A percentile compares a stretch with the other conserved stretches of the same genome.
These are phyloP conservation scores for Brachyalestes nurse DNA, from an alignment of 2,797 vertebrate species.

Conservation along the genomic window DNA sequence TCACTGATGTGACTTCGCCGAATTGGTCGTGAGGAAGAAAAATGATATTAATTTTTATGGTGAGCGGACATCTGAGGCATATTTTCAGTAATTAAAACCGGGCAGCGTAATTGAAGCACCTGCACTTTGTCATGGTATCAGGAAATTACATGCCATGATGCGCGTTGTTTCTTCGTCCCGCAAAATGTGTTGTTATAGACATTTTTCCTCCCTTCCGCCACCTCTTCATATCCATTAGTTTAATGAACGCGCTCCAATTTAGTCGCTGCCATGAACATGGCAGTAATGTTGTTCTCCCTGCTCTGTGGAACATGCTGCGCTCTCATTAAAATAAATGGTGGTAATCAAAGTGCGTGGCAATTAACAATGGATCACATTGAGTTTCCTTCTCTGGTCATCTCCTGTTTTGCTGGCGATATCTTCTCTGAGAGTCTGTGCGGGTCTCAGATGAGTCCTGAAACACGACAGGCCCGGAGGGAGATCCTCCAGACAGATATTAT, in stretches of 20 bases:
- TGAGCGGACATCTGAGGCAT: slow-evolving; percentile 67
- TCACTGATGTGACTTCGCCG: slow-evolving; percentile 30
- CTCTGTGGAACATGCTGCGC: slow-evolving; percentile 48
- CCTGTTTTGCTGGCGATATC: slow-evolving; percentile 19
- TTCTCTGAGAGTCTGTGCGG: slow-evolving; percentile 11
- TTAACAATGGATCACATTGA: slow-evolving; percentile 70
- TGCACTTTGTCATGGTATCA: slow-evolving; percentile 65
- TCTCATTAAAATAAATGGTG: slow-evolving; percentile 82
- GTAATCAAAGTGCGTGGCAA: slow-evolving; percentile 80
- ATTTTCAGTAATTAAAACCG: slow-evolving; percentile 76
- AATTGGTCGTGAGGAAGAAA: slow-evolving; percentile 21
- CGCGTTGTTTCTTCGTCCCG: slow-evolving; percentile 69
- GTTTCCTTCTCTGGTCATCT: slow-evolving; percentile 36
- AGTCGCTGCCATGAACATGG: slow-evolving; percentile 64
- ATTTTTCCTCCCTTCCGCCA: slow-evolving; percentile 54
- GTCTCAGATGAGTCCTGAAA: slow-evolving; percentile 17
- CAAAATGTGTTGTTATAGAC: slow-evolving; percentile 45
- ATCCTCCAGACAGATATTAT: slow-evolving; percentile 11
- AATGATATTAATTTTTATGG: slow-evolving; percentile 65
- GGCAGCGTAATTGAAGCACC: slow-evolving; percentile 72
- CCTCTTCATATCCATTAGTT: slow-evolving; percentile 80
- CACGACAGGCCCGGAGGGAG: slow-evolving; percentile 25
- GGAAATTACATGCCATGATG: slow-evolving; percentile 69
- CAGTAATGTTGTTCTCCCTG: slow-evolving; percentile 64
- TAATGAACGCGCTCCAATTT: slow-evolving; percentile 80